Percentiles rank a stretch among this genome's conserved stretches.
Evolutionary conservation across 2,113 vertebrate genomes (phyloP).

Genomic region (Pleuronectes platessa): DNA sequence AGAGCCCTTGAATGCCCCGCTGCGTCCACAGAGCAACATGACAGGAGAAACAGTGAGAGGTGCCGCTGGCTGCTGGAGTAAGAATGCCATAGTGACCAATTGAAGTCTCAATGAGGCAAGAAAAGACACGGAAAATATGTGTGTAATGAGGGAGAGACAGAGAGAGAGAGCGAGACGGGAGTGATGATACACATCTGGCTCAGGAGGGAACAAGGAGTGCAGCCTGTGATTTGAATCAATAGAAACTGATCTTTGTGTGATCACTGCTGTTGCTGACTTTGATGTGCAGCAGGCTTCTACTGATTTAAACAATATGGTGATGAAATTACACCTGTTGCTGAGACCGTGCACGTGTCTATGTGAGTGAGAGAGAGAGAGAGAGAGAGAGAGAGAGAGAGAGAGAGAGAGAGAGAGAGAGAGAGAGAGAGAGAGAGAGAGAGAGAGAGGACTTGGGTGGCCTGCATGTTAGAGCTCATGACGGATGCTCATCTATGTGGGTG

Average conservation of each 20-base stretch:
- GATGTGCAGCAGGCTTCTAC: conserved; percentile 13
- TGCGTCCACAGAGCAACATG: background rate
- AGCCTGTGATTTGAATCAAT: conserved; percentile 27
- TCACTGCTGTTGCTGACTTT: conserved; percentile 40
- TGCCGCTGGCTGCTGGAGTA: background rate
- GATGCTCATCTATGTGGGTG: conserved; percentile 27
- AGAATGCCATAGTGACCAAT: conserved; percentile 19
- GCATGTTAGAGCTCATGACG: conserved; percentile 21
- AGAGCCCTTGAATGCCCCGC: background rate
- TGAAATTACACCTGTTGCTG: conserved; percentile 45
- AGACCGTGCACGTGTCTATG: conserved; percentile 8
- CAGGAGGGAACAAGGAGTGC: conserved; percentile 15
- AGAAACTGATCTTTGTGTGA: conserved; percentile 23
- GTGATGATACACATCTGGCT: conserved; percentile 54
- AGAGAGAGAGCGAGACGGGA: conserved; percentile 8
- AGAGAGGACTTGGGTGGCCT: conserved; percentile 46
- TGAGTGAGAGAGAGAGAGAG: background rate
- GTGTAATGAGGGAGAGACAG: conserved; percentile 50
- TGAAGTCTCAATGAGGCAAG: conserved; percentile 56
- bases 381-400: background rate
- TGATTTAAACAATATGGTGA: background rate
- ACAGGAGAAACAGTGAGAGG: background rate
- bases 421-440: background rate
- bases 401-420: background rate
- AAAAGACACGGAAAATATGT: conserved; percentile 57